Evolutionary conservation across 53 echinoderm and acorn worm species (phyloP).

Genomic region (Temnopleurus reevesii): DNA sequence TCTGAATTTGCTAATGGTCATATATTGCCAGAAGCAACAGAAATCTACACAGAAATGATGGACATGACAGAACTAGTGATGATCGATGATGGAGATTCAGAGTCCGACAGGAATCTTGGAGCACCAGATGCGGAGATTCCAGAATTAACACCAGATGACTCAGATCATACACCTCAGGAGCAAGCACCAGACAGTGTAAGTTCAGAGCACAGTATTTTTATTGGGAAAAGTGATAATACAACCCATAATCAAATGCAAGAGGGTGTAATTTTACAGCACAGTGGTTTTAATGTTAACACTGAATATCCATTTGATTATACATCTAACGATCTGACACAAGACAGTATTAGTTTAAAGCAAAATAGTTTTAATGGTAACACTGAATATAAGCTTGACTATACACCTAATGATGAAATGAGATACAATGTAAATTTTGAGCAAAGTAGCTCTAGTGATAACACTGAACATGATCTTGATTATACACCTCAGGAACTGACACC

Average conservation of each 20-base stretch:
- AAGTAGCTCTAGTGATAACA: not conserved
- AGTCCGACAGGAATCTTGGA: not conserved
- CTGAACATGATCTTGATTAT: not conserved
- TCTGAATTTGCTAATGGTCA: not conserved
- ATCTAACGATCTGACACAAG: not conserved
- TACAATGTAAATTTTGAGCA: not conserved
- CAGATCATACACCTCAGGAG: not conserved
- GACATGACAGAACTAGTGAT: not conserved
- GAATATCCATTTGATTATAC: no score
- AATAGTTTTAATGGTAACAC: not conserved
- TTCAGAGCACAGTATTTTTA: not conserved
- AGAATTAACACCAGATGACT: not conserved
- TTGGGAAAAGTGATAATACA: not conserved
- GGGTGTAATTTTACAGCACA: not conserved
- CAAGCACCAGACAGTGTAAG: not conserved
- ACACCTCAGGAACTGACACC: no score
- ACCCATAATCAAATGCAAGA: not conserved
- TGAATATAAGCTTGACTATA: no score
- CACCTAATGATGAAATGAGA: not conserved
- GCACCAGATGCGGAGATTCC: not conserved
- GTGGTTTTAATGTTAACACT: not conserved
- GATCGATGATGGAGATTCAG: not conserved
- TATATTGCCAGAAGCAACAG: not conserved
- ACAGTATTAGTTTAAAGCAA: not conserved
- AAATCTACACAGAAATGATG: constrained; percentile 19